phyloP scores from a whole-genome alignment of 2,113 vertebrate species.

The Dolichotis patagonum region DNA sequence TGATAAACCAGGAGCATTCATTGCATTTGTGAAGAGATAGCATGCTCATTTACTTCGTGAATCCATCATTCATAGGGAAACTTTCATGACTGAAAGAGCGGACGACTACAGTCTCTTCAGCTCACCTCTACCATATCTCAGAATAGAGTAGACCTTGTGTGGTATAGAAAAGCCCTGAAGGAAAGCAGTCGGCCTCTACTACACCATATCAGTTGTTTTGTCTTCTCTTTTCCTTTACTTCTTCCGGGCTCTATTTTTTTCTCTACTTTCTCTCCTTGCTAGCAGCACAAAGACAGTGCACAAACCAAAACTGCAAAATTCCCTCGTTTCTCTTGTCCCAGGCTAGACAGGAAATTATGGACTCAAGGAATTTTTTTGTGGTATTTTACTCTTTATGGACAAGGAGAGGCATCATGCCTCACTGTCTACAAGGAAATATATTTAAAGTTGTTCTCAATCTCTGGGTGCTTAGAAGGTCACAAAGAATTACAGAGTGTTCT shows the following conservation, averaged over 20 bases:
- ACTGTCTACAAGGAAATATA: background rate
- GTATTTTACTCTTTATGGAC: background rate
- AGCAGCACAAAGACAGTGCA: background rate
- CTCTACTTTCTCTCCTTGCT: background rate
- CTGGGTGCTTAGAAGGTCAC: background rate
- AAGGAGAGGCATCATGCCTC: background rate
- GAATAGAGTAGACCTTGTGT: background rate
- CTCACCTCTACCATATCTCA: background rate
- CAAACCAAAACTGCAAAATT: background rate
- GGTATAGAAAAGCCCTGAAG: background rate
- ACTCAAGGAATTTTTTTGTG: background rate
- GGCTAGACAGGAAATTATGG: background rate
- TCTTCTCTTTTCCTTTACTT: background rate
- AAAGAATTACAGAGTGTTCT: background rate
- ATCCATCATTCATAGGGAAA: background rate
- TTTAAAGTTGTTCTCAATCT: background rate
- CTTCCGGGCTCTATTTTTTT: background rate
- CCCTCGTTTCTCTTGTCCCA: background rate
- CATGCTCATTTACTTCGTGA: background rate
- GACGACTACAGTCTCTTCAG: background rate
- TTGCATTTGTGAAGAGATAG: background rate
- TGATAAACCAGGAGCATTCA: background rate
- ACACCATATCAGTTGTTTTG: background rate
- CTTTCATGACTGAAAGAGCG: background rate
- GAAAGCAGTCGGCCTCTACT: background rate